phyloP scores from a whole-genome alignment of 2,888 invertebrate species.

The Colletes collaris region DNA sequence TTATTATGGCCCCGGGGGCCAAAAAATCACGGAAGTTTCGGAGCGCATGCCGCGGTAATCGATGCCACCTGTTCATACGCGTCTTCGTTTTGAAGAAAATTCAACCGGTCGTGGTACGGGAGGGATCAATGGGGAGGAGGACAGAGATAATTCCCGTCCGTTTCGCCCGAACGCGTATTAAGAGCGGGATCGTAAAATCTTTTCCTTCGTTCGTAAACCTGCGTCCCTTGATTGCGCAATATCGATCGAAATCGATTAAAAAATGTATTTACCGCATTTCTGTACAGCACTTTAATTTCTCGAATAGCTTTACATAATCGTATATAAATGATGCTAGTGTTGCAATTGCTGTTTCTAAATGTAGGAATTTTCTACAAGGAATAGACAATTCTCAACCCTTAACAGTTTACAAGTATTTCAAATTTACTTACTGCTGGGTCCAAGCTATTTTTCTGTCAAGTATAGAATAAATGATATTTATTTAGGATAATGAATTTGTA shows the following conservation, averaged over 20 bases:
- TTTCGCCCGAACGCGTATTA: conserved; percentile 25
- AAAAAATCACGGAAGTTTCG: conserved; percentile 69
- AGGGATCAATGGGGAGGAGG: neutral
- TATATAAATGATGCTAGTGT: too few relatives aligned
- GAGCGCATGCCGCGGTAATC: conserved; percentile 66
- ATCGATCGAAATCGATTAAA: conserved; percentile 26
- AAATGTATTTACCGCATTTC: too few relatives aligned
- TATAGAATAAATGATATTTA: too few relatives aligned
- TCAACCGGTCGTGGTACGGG: conserved; percentile 29
- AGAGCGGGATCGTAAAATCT: conserved; percentile 41
- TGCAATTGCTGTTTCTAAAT: too few relatives aligned
- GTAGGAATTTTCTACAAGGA: too few relatives aligned
- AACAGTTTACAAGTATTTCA: too few relatives aligned
- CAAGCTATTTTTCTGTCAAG: too few relatives aligned
- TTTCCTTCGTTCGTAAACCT: neutral
- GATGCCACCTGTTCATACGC: conserved; percentile 70
- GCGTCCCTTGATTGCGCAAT: conserved; percentile 36
- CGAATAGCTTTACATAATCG: too few relatives aligned
- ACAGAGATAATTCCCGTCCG: conserved; percentile 21
- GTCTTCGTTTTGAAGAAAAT: conserved; percentile 57
- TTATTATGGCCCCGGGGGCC: conserved; percentile 50
- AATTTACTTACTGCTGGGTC: too few relatives aligned
- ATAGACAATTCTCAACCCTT: too few relatives aligned
- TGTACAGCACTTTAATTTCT: too few relatives aligned
- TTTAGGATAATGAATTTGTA: too few relatives aligned